phyloP scores from a whole-genome alignment of 2,888 invertebrate species.

The Leucoma salicis region DNA sequence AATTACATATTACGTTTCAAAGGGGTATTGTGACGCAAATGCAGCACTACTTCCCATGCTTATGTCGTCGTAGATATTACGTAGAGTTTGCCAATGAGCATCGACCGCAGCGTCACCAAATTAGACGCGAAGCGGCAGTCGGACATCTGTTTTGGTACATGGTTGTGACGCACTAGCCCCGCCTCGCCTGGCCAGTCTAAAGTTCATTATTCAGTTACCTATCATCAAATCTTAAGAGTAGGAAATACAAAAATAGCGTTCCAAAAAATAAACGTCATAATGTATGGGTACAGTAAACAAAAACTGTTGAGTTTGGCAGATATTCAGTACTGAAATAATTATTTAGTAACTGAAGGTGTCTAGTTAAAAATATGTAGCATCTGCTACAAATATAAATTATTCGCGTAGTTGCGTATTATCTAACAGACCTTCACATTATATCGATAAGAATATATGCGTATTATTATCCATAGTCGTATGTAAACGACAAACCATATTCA shows the following conservation, averaged over 20 bases:
- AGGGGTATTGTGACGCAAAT: constrained; percentile 39
- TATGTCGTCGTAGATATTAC: constrained; percentile 48
- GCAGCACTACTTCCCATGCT: constrained; percentile 22
- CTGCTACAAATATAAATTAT: constrained; percentile 11
- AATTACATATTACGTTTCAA: constrained; percentile 32
- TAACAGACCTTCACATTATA: constrained; percentile 41
- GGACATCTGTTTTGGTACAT: constrained; percentile 47
- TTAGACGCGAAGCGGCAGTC: constrained; percentile 63
- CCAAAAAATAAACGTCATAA: constrained; percentile 33
- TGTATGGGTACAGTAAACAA: constrained; percentile 34
- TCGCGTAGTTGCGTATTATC: constrained; percentile 20
- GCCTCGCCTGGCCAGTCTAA: constrained; percentile 47
- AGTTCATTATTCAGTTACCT: constrained; percentile 50
- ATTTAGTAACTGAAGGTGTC: constrained; percentile 19
- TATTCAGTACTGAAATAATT: constrained; percentile 28
- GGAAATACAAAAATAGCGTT: constrained; percentile 49
- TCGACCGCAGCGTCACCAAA: constrained; percentile 66
- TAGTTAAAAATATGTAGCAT: constrained; percentile 14
- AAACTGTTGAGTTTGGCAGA: constrained; percentile 26
- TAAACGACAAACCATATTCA: constrained; percentile 25
- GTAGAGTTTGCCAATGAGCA: constrained; percentile 38
- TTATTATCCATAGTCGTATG: constrained; percentile 23
- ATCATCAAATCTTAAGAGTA: constrained; percentile 50
- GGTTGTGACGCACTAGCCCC: constrained; percentile 67
- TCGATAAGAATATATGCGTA: constrained; percentile 40